Conservation (phyloP, 2,113 vertebrate species). For the Hippoglossus stenolepis region DNA sequence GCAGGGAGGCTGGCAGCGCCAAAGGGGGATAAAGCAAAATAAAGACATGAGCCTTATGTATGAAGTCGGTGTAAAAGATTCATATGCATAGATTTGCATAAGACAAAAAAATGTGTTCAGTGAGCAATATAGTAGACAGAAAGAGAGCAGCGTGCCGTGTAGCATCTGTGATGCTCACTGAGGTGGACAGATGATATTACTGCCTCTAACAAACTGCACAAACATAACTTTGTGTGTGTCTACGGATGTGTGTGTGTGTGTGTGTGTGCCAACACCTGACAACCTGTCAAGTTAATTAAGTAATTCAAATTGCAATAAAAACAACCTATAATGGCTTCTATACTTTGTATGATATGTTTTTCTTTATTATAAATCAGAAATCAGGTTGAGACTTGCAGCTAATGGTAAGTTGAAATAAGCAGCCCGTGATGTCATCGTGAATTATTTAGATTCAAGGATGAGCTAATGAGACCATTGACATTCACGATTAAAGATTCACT, state of each 20-base stretch:
- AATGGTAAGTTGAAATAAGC: no score
- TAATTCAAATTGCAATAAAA: no score
- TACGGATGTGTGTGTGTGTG: not conserved
- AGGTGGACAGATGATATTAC: constrained; percentile 8
- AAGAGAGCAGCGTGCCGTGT: not conserved
- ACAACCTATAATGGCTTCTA: no score
- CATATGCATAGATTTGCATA: constrained; percentile 43
- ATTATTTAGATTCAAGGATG: no score
- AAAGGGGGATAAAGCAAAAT: constrained; percentile 10
- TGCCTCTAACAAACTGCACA: not conserved
- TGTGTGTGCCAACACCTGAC: not conserved
- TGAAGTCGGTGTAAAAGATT: constrained; percentile 7
- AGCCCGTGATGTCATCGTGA: no score
- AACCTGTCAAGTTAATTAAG: not conserved
- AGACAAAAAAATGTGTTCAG: not conserved
- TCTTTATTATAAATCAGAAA: no score
- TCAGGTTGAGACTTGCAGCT: no score
- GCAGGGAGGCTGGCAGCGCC: constrained; percentile 11
- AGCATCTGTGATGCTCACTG: constrained; percentile 16
- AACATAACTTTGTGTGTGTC: not conserved
- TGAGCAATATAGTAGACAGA: constrained; percentile 17
- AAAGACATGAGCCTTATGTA: not conserved
- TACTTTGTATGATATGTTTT: no score
- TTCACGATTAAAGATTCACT: no score
- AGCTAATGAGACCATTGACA: no score